phyloP scores from a whole-genome alignment of 2,797 vertebrate species.

The Artibeus jamaicensis region DNA sequence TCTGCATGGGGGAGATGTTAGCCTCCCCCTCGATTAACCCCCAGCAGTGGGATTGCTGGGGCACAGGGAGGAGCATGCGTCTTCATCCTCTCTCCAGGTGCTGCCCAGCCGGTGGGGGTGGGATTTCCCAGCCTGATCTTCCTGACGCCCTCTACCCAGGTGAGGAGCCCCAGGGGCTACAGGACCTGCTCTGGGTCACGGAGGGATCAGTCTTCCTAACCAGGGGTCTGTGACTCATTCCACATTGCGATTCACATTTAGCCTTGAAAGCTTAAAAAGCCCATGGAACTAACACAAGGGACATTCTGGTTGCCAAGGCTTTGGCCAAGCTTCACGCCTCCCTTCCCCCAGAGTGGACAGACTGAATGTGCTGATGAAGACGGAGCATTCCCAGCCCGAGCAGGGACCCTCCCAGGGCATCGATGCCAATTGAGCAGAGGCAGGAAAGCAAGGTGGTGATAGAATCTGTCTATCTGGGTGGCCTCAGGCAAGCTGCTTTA shows the following conservation, averaged over 20 bases:
- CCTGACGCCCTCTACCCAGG: not conserved
- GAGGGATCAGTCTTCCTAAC: not conserved
- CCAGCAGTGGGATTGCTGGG: not conserved
- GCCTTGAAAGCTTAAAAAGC: not conserved
- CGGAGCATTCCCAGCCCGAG: accelerated
- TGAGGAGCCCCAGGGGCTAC: not conserved
- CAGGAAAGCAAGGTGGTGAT: not conserved
- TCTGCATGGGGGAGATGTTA: not conserved
- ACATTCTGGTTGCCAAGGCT: not conserved
- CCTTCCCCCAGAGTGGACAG: not conserved
- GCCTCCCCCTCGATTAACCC: not conserved
- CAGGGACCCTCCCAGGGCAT: not conserved
- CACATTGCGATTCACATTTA: not conserved
- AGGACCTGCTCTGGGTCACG: not conserved
- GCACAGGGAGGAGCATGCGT: too few relatives aligned
- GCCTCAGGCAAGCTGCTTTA: not conserved
- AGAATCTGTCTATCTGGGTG: not conserved
- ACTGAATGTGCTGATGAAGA: not conserved
- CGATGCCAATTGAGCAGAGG: not conserved
- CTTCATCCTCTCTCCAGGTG: not conserved
- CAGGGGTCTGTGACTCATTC: too few relatives aligned
- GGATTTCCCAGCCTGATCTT: not conserved
- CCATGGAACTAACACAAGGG: not conserved
- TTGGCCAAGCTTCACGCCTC: not conserved
- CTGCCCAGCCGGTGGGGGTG: not conserved